Conservation (phyloP, 2,888 invertebrate species). For the Caenorhabditis sulstoni region DNA sequence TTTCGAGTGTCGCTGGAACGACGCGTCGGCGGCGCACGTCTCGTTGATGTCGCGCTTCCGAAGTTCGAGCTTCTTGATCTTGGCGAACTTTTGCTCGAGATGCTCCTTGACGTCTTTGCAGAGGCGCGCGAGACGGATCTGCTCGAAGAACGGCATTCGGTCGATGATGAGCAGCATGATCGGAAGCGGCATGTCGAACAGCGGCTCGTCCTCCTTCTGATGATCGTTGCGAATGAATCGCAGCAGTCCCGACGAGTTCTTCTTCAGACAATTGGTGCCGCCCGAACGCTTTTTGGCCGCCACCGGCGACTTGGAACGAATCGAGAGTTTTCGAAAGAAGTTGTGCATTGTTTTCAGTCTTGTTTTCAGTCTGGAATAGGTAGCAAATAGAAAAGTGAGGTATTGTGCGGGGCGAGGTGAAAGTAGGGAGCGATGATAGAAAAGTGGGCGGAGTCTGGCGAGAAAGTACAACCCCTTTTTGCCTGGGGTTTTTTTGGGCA, state of each 20-base stretch:
- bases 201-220: conserved; percentile 13
- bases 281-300: conserved; percentile 15
- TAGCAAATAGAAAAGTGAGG: conserved; percentile 5
- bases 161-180: conserved; percentile 52
- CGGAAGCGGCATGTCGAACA: conserved; percentile 36
- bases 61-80: conserved; percentile 61
- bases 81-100: conserved; percentile 48
- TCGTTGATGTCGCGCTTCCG: conserved; percentile 62
- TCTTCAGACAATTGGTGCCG: conserved; percentile 9
- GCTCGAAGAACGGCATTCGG: conserved; percentile 58
- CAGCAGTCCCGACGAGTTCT: conserved; percentile 44
- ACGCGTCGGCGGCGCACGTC: conserved; percentile 36
- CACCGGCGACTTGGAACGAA: conserved; percentile 39
- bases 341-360: conserved; percentile 36
- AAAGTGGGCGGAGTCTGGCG: not conserved
- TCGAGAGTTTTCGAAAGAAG: conserved; percentile 54
- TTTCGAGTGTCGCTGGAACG: conserved; percentile 45
- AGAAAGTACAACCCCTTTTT: not conserved
- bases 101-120: conserved; percentile 50
- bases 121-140: conserved; percentile 51
- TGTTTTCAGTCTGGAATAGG: not conserved
- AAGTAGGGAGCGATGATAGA: not conserved
- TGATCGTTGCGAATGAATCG: conserved; percentile 38
- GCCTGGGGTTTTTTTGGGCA: too few species aligned
- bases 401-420: conserved; percentile 6